Percentiles rank a stretch among this genome's conserved stretches.
These are phyloP conservation scores for Deilephila elpenor DNA, from an alignment of 2,888 invertebrate genomes.

Conservation along the genomic window DNA sequence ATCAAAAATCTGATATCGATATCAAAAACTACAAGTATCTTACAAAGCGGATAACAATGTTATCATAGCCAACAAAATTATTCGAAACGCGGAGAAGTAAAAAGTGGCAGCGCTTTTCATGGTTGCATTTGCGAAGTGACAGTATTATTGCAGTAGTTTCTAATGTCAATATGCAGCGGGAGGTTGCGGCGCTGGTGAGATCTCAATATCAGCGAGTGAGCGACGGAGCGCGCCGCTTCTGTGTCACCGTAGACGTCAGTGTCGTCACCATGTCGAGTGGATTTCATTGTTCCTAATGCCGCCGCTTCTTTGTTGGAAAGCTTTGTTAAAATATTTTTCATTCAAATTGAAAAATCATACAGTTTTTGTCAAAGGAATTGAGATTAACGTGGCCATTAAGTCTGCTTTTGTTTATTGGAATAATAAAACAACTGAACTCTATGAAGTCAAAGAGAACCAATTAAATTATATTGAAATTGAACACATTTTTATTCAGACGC, in stretches of 20 bases:
- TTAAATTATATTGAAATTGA: neutral
- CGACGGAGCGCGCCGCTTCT: conserved; percentile 38
- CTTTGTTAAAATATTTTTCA: conserved; percentile 34
- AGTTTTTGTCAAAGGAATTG: conserved; percentile 32
- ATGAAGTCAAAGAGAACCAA: neutral
- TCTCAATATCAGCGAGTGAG: conserved; percentile 60
- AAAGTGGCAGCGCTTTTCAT: conserved; percentile 17
- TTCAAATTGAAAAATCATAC: conserved; percentile 37
- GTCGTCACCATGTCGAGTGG: conserved; percentile 50
- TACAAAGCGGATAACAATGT: neutral
- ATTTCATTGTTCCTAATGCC: conserved; percentile 62
- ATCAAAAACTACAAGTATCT: neutral
- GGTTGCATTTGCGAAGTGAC: conserved; percentile 44
- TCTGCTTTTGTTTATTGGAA: neutral
- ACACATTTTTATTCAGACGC: neutral
- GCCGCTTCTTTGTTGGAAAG: conserved; percentile 25
- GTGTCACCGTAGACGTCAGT: conserved; percentile 28
- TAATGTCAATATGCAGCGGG: conserved; percentile 53
- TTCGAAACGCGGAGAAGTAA: conserved; percentile 1
- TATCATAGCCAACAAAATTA: neutral
- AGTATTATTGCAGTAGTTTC: conserved; percentile 50
- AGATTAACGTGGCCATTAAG: conserved; percentile 5
- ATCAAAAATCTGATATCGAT: neutral
- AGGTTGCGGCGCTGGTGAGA: conserved; percentile 44
- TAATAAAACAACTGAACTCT: neutral